Evolutionary conservation across 2,797 vertebrate genomes (phyloP), one percentile per base, ranked within the genome.

Genomic region (Pelodytes ibericus): DNA sequence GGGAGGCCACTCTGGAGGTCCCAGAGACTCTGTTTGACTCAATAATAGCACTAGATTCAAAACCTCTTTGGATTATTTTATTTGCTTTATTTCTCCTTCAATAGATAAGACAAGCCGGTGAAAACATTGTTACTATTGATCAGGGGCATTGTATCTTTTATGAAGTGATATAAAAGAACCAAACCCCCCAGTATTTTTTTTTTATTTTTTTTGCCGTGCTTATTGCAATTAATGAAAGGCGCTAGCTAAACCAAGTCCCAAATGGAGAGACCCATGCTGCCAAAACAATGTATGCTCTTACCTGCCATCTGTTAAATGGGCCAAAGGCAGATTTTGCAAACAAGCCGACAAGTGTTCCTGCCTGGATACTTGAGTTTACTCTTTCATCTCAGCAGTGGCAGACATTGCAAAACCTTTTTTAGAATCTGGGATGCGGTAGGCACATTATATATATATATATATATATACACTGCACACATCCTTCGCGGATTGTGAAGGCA

Each of bases 291-390:
- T 58, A 25, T 31, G 25, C 39, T 33, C 68, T 71, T 31, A 60
- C n/a, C 33, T 20, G 30, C 68, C 67, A 77, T 71, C 75, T 77
- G 75, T 71, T 64, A 65, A 41, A 29, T 18, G 20, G 26, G 22
- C 68, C 33, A 58, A 44, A 27, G 60, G 33, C 68, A 67, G 64
- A 47, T 56, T 56, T 49, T n/a, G 20, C 49, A 69, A 69, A 69
- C 66, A 69, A 69, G 47, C n/a, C 2, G 16, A 51, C 51, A 36
- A 72, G 44, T 30, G 29, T 11, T 13, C 53, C 9, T 33, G 39
- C 7, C 3, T 56, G 57, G 51, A 33, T 53, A 25, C 44, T 36
- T 11, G 22, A 10, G 6, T 63, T 22, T 16, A 44, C 51, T 8
- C 68, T 58, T 51, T 72, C 59, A 72, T 72, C 71, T 33, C 58